phyloP scores from a whole-genome alignment of 2,113 vertebrate genomes.

The Lutjanus erythropterus region DNA sequence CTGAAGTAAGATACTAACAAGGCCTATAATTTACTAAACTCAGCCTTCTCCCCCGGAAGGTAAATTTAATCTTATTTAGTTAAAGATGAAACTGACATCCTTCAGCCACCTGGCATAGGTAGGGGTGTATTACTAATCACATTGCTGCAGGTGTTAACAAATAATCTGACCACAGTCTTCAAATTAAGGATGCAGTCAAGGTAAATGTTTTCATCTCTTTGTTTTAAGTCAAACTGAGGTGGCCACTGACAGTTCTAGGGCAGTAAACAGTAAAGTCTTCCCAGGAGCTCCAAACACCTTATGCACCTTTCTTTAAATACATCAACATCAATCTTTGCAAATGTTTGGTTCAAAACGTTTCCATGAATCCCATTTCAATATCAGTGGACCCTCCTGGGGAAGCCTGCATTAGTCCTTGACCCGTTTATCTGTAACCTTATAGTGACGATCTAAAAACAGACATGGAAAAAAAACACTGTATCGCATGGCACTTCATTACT shows the following conservation, averaged over 20 bases:
- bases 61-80: too few relatives aligned
- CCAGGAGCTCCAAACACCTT: not conserved
- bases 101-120: too few relatives aligned
- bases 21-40: too few relatives aligned
- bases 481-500: conserved; percentile 19
- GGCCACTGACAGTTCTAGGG: too few relatives aligned
- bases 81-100: too few relatives aligned
- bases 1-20: too few relatives aligned
- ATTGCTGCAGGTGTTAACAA: not conserved
- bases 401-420: conserved; percentile 20
- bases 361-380: conserved; percentile 11
- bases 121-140: too few relatives aligned
- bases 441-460: conserved; percentile 53
- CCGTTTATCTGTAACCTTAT: conserved; percentile 45
- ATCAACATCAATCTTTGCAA: conserved; percentile 8
- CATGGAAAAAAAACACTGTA: conserved; percentile 40
- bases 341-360: not conserved
- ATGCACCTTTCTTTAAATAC: not conserved
- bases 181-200: not conserved
- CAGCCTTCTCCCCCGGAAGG: too few relatives aligned
- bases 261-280: not conserved
- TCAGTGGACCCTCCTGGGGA: conserved; percentile 2
- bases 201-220: not conserved
- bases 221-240: not conserved
- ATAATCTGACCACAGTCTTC: not conserved